Evolutionary conservation across 2,888 invertebrate species (phyloP), one percentile per base, ranked within the genome.

Genomic region (Agriopis leucophaearia): DNA sequence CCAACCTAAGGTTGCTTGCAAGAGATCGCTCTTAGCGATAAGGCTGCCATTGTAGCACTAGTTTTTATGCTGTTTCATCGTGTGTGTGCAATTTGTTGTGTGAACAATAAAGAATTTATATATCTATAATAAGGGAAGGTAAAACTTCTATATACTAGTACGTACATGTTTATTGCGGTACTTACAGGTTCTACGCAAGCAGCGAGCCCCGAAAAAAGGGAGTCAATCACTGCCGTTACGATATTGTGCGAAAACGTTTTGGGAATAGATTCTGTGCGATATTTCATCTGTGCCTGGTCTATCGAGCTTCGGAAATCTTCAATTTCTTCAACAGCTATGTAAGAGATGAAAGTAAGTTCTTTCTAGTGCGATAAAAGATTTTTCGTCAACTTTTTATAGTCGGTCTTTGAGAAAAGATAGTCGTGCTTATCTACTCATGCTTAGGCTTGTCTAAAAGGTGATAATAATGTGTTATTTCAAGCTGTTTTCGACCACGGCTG

Each of bases 181-280:
- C 52, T 16, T 58, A 58, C 40, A 54, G 54, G 18, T 63, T 47
- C 40, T 10, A 35, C 38, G n/a, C 57, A 66, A 61, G 51, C 44
- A 56, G 56, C 15, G 44, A 40, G 12, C 60, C 59, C 42, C 42
- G 54, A 65, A 54, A 59, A 42, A 66, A 57, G 45, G 50, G 16
- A 61, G 61, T 66, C 66, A 56, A 66, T 61, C 66, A 66, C 59
- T 61, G 60, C 61, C 66, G 45, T 50, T 56, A 55, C 51, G 50
- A 51, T 56, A 66, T 44, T 48, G 66, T 50, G 18, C 48, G 50
- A 44, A 44, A 56, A 56, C 42, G 50, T 56, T 60, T 42, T n/a
- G 10, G n/a, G 54, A 66, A 60, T 42, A 40, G 52, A 45, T 40
- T 56, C 12, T 50, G 48, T 13, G 48, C 15, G 9, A 56, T 66